phyloP scores from a whole-genome alignment of 2,888 invertebrate genomes.

The Stenotaenia linearis region DNA sequence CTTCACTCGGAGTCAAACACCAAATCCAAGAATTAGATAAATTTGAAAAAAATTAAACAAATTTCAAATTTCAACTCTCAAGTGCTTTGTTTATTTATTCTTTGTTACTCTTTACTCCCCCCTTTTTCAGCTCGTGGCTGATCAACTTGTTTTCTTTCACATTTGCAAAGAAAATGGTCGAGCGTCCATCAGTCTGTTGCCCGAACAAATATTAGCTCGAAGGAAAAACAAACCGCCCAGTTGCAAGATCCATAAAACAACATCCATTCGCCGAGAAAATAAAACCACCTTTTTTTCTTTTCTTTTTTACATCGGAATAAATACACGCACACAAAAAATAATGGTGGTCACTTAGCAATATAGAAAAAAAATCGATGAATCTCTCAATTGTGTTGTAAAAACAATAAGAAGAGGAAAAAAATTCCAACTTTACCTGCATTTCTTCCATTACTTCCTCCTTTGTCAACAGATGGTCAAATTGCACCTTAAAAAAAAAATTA shows the following conservation, averaged over 20 bases:
- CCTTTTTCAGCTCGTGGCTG: background rate
- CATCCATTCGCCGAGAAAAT: background rate
- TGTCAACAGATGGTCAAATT: background rate
- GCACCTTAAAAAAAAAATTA: background rate
- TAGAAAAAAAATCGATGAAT: background rate
- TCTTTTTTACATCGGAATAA: background rate
- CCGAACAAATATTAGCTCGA: conserved; percentile 21
- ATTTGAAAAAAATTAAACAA: background rate
- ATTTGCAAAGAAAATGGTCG: conserved; percentile 13
- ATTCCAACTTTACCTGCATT: background rate
- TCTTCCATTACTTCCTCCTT: background rate
- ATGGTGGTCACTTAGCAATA: background rate
- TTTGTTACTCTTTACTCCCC: background rate
- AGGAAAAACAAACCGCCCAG: conserved; percentile 12
- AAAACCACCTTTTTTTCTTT: background rate
- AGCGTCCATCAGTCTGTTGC: conserved; percentile 14
- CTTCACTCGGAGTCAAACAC: background rate
- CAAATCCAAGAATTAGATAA: background rate
- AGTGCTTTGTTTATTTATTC: background rate
- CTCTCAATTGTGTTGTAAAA: background rate
- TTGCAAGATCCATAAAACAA: conserved; percentile 5
- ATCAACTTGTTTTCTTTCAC: conserved; percentile 17
- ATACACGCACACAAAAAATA: background rate
- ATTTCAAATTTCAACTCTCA: background rate
- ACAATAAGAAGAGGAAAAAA: background rate